Evolutionary conservation across 1,140 invertebrate genomes (phyloP), one percentile per base, ranked within the genome.

Genomic region (Drosophila navojoa): DNA sequence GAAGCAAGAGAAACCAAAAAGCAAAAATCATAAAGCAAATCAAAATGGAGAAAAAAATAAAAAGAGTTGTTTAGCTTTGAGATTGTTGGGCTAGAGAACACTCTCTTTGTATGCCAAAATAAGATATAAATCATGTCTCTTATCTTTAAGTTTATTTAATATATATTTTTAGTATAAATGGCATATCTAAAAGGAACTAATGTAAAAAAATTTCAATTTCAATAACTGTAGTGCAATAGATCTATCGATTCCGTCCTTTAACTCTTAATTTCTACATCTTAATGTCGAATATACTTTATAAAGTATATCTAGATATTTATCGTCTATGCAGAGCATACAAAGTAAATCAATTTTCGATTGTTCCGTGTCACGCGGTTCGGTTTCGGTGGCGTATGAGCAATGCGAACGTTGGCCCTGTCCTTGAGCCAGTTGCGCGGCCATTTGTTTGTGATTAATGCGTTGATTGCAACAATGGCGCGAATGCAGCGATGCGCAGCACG

Each of bases 381-480:
- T 38, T 5, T 40, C 22, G 45, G 19, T 40, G 67, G 42, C 59
- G 38, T 70, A 55, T 62, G 66, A 61, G 52, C 35, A 70, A 75
- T 25, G 27, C 35, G 35, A 38, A 38, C 4, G 35, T 3, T 71
- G 67, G 38, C 45, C 60, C 29, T 75, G 82, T 79, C 82, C 82
- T 87, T 87, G 82, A 87, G 82, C 82, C 82, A 79, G 76, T 85
- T 86, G 76, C 44, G 16, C 35, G 35, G 11, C 50, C 61, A 61
- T 64, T 76, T 57, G 59, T 70, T 86, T 76, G 71, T 89, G 82
- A 87, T 86, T 86, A 86, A 86, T 89, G 84, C 82, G 75, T 75
- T 78, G 77, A 84, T 78, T 71, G 58, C 63, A 76, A 70, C 67
- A 70, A 70, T 58, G 44, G 27, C 55, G 70, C 64, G 60, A 68